Conservation (phyloP, 2,797 vertebrate genomes). For the Eleutherodactylus coqui region DNA sequence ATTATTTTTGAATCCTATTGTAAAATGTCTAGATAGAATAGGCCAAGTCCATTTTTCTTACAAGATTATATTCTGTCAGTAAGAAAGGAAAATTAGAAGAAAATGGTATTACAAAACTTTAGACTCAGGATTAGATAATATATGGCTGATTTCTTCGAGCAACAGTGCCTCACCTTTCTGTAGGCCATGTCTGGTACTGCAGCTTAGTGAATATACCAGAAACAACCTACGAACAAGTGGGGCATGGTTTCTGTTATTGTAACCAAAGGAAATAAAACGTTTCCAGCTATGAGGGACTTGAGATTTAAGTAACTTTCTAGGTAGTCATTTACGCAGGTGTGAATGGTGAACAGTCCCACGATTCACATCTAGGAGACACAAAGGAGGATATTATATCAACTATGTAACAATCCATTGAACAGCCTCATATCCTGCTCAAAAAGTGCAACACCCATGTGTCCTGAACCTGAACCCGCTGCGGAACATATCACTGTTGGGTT, state of each 20-base stretch:
- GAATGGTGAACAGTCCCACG: background rate
- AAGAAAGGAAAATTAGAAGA: no score
- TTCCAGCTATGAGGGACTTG: background rate
- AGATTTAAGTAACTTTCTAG: background rate
- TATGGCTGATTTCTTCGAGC: no score
- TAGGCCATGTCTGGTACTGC: no score
- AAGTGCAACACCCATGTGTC: background rate
- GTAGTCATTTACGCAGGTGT: background rate
- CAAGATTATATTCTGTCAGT: no score
- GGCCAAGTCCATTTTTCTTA: no score
- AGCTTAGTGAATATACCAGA: no score
- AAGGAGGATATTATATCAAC: background rate
- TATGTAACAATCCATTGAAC: background rate
- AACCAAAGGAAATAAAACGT: background rate
- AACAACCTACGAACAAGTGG: background rate
- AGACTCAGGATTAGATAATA: no score
- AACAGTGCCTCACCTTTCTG: no score
- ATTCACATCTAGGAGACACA: background rate
- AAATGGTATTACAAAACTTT: no score
- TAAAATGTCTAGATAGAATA: no score
- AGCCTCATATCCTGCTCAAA: constrained; percentile 17
- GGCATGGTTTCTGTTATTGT: background rate
- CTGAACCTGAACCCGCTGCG: constrained; percentile 1
- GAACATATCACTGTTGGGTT: constrained; percentile 1
- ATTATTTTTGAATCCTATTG: no score